Evolutionary conservation across 1,140 invertebrate species (phyloP), one percentile per base, ranked within the genome.

Genomic region (Bombus haemorrhoidalis): DNA sequence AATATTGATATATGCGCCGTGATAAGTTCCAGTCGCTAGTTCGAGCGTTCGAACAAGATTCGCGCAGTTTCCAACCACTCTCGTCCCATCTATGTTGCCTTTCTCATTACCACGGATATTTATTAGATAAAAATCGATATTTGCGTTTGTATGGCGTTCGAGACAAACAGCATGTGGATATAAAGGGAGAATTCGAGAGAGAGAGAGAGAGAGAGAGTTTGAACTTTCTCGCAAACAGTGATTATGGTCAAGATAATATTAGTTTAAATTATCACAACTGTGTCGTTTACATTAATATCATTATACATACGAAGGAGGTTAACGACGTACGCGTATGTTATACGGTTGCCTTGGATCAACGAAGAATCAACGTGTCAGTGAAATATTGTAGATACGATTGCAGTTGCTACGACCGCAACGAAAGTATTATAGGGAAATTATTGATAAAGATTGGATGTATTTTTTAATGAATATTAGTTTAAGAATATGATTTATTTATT

Each of bases 1-100:
- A 66, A 74, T 85, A 85, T 85, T 75, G 79, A 85, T 85, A 85
- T 74, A 81, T 47, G 79, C 59, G 78, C 3, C 28, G 78, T 69
- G 78, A 85, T 85, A 81, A 85, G 32, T 85, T 81, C 34, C 34
- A 32, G 28, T 34, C 47, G 39, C 25, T 64, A 28, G 76, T 59
- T 78, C 66, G 37, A 43, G 28, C 25, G 53, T 64, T 64, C n/a
- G 25, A n/a, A 37, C 75, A 66, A 43, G 64, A 53, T 41, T 69
- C 59, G 41, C 18, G 39, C 6, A 37, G 3, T 3, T 32, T 34
- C 13, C 6, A n/a, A 66, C 39, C 39, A n/a, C 6, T 10, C 75
- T 77, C 28, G 18, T 37, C 4, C 32, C 57, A 81, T 37, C 41
- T 18, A 25, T 12, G 32, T 79, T 68, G 25, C n/a, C 53, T 59